These are phyloP conservation scores for Lasioglossum malachurum DNA, from an alignment of 2,888 invertebrate species.

Conservation along the genomic window DNA sequence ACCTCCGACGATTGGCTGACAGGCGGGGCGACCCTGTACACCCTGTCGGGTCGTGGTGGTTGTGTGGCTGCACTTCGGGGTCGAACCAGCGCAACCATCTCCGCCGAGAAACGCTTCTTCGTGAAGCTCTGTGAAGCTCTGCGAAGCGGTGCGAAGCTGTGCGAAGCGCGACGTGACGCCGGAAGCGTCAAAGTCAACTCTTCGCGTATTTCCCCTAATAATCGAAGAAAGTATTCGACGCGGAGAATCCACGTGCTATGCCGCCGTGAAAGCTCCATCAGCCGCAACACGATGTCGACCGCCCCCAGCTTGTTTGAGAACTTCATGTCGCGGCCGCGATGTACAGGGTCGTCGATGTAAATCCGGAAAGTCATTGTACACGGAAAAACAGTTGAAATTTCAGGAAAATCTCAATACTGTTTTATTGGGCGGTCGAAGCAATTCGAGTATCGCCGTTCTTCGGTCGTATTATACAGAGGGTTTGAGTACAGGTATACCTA, in stretches of 20 bases:
- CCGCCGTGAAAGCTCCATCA: conserved; percentile 21
- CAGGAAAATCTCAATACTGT: neutral
- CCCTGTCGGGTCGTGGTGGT: conserved; percentile 35
- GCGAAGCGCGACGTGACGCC: neutral
- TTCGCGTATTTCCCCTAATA: conserved; percentile 42
- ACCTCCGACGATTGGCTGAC: conserved; percentile 61
- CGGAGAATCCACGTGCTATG: conserved; percentile 15
- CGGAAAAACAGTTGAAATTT: neutral
- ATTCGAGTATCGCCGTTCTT: too few relatives aligned
- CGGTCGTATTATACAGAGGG: too few relatives aligned
- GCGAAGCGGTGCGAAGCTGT: neutral
- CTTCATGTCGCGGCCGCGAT: conserved; percentile 9
- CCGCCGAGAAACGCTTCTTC: conserved; percentile 27
- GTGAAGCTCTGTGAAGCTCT: neutral
- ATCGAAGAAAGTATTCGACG: conserved; percentile 55
- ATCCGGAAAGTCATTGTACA: neutral
- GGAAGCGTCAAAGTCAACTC: conserved; percentile 65
- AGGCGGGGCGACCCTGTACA: conserved; percentile 59
- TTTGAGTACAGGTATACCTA: too few relatives aligned
- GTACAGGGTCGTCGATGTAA: neutral
- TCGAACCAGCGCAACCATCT: conserved; percentile 63
- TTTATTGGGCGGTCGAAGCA: too few relatives aligned
- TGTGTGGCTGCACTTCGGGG: conserved; percentile 17
- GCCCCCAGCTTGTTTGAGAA: conserved; percentile 17
- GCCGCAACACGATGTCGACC: conserved; percentile 19